Percentiles rank a stretch among this genome's conserved stretches.
These are phyloP conservation scores for Diplodus puntazzo DNA, from an alignment of 2,797 vertebrate species.

Conservation along the genomic window DNA sequence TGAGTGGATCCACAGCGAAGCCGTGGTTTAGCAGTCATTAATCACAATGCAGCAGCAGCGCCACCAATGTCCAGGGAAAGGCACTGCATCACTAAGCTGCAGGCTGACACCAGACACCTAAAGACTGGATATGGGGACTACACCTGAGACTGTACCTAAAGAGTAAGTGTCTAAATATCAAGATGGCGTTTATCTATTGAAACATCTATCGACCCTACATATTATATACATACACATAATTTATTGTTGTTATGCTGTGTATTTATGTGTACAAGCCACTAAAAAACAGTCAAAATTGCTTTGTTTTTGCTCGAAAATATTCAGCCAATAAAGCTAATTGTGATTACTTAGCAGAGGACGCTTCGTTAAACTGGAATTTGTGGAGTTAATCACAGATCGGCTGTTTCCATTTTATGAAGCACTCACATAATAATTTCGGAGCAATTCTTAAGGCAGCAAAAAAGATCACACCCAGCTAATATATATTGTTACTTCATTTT, in stretches of 20 bases:
- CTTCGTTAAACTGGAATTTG: background rate
- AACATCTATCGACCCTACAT: background rate
- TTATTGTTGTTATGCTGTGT: background rate
- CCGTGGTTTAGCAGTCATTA: conserved; percentile 39
- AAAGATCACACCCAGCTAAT: background rate
- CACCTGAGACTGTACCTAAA: conserved; percentile 20
- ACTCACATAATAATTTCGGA: background rate
- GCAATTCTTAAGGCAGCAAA: background rate
- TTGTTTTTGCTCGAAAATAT: background rate
- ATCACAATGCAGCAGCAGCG: conserved; percentile 79
- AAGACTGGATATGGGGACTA: conserved; percentile 11
- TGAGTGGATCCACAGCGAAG: conserved; percentile 68
- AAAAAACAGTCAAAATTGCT: background rate
- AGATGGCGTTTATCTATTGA: background rate
- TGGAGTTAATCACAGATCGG: background rate
- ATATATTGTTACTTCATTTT: background rate
- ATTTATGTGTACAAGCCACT: background rate
- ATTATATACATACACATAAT: background rate
- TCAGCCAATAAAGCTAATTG: background rate
- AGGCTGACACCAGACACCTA: conserved; percentile 29
- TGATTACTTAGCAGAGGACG: background rate
- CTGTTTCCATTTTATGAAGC: background rate
- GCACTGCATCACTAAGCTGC: conserved; percentile 51
- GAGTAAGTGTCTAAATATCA: background rate
- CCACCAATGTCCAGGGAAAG: conserved; percentile 70